These are phyloP conservation scores for Blastomussa wellsi DNA, from an alignment of 92 coral and sea anemone species.

Conservation along the genomic window DNA sequence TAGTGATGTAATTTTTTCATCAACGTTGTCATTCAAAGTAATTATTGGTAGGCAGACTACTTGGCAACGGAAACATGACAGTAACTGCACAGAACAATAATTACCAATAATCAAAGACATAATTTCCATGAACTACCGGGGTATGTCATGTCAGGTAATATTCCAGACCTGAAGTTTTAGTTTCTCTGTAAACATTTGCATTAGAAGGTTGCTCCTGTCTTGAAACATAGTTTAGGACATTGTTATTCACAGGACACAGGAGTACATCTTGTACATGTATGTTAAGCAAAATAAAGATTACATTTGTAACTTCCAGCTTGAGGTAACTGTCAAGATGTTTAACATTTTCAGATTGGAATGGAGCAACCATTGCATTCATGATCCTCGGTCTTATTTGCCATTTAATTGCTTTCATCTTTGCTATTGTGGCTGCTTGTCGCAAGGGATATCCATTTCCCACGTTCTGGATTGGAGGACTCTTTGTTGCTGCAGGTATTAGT, in stretches of 20 bases:
- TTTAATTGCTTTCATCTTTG: slow-evolving; percentile 81
- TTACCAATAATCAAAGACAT: not conserved
- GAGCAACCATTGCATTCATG: slow-evolving; percentile 86
- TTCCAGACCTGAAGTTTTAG: not conserved
- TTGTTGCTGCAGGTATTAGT: slow-evolving; percentile 78
- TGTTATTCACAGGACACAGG: too few species aligned
- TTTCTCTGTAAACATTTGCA: not conserved
- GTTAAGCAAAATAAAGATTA: not conserved
- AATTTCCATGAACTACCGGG: not conserved
- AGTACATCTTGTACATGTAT: not conserved
- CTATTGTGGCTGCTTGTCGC: slow-evolving; percentile 83
- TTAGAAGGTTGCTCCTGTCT: not conserved
- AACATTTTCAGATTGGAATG: slow-evolving; percentile 85
- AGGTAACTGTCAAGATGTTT: not conserved
- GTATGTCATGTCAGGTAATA: not conserved
- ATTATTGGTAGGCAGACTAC: not conserved
- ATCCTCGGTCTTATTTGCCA: slow-evolving; percentile 81
- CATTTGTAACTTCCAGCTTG: not conserved
- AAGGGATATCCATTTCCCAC: slow-evolving; percentile 95
- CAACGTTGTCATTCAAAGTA: not conserved
- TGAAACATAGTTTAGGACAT: too few species aligned
- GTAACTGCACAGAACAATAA: not conserved
- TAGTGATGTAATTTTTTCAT: not conserved
- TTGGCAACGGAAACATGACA: not conserved
- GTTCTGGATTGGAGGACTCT: slow-evolving; percentile 72